A percentile compares a stretch with the other conserved stretches of the same genome.
Conservation (phyloP, 2,113 vertebrate genomes). For the Syngnathoides biaculeatus region DNA sequence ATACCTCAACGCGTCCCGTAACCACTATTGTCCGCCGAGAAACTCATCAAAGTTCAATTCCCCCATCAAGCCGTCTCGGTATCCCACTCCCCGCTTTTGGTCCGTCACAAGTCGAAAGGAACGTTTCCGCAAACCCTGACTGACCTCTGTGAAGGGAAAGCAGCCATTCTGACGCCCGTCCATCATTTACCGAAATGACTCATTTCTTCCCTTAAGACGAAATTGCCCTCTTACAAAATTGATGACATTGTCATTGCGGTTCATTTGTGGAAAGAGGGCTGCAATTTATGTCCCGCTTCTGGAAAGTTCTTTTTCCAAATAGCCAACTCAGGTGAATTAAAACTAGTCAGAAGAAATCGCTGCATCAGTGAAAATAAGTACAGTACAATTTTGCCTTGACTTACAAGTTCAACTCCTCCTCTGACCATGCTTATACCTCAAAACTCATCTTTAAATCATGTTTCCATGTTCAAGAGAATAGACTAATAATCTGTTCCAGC, state of each 20-base stretch:
- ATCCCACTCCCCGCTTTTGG: neutral
- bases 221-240: constrained; percentile 9
- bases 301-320: neutral
- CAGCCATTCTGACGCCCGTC: neutral
- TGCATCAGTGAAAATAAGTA: neutral
- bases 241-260: neutral
- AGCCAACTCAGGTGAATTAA: neutral
- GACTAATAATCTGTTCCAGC: too few species aligned
- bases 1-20: neutral
- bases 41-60: constrained; percentile 8
- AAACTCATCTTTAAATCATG: neutral
- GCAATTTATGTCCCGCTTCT: constrained; percentile 8
- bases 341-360: neutral
- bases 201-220: neutral
- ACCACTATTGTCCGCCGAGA: neutral
- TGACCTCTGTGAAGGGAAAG: neutral
- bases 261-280: neutral
- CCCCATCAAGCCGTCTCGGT: neutral
- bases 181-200: constrained; percentile 1
- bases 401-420: neutral
- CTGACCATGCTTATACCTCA: neutral
- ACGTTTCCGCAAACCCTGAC: neutral
- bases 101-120: neutral
- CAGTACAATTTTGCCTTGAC: neutral
- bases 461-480: neutral